Conservation (phyloP, 2,113 vertebrate species). For the Porphyrio hochstetteri region DNA sequence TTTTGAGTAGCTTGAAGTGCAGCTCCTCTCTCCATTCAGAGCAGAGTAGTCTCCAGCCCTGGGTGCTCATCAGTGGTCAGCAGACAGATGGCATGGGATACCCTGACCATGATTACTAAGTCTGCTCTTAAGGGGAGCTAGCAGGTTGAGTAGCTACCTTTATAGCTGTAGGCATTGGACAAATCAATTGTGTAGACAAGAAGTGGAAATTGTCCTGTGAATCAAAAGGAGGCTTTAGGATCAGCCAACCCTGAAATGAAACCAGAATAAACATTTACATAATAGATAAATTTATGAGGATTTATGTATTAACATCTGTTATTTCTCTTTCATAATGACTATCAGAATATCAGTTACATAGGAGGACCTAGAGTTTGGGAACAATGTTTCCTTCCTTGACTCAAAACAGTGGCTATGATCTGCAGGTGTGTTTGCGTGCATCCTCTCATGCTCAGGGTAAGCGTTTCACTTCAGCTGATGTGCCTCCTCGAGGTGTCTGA, state of each 20-base stretch:
- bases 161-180: background rate
- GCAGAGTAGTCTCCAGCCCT: background rate
- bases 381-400: background rate
- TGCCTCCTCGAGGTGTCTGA: background rate
- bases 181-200: background rate
- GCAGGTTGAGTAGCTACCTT: background rate
- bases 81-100: accelerated
- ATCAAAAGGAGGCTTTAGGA: background rate
- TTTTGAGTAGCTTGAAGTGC: background rate
- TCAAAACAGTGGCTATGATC: background rate
- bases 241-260: background rate
- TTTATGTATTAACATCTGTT: background rate
- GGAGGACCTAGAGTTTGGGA: background rate
- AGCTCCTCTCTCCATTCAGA: background rate
- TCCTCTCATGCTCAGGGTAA: background rate
- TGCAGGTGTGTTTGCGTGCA: background rate
- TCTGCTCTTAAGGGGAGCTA: background rate
- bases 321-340: background rate
- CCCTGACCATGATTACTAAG: background rate
- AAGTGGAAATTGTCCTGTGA: background rate
- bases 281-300: background rate
- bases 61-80: background rate
- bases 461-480: accelerated
- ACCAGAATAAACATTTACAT: background rate
- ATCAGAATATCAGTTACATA: background rate